Evolutionary conservation across 2,888 invertebrate genomes (phyloP).

Genomic region (Sarcophaga carnaria): DNA sequence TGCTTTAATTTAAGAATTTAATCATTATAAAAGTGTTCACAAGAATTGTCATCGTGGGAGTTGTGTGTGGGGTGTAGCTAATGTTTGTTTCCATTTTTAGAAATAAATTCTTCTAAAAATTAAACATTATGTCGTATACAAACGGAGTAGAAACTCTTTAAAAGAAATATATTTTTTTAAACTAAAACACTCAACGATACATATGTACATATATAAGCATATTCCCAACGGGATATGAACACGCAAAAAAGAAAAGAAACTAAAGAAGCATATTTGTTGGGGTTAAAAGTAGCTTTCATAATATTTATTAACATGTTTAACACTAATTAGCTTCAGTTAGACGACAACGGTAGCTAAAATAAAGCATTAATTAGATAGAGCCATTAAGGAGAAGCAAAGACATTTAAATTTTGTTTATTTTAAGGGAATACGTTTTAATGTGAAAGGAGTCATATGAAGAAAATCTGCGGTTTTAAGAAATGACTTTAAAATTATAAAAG

Average conservation of each 20-base stretch:
- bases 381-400: no score
- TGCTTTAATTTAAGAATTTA: no score
- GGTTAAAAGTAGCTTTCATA: background rate
- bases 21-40: background rate
- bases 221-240: constrained; percentile 60
- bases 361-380: no score
- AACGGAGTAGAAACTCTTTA: no score
- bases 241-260: constrained; percentile 30
- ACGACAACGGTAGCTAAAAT: background rate
- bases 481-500: no score
- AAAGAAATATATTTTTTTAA: no score
- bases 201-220: no score
- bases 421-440: no score
- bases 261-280: constrained; percentile 27
- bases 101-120: background rate
- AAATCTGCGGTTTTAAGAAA: no score
- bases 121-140: constrained; percentile 26
- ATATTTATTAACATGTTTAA: constrained; percentile 58
- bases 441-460: no score
- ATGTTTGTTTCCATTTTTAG: background rate
- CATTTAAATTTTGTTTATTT: no score
- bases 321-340: constrained; percentile 52
- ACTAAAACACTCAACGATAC: no score
- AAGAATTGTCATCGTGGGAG: background rate
- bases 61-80: constrained; percentile 10